These are phyloP conservation scores for Andrena marginata DNA, from an alignment of 2,888 invertebrate species.

Conservation along the genomic window DNA sequence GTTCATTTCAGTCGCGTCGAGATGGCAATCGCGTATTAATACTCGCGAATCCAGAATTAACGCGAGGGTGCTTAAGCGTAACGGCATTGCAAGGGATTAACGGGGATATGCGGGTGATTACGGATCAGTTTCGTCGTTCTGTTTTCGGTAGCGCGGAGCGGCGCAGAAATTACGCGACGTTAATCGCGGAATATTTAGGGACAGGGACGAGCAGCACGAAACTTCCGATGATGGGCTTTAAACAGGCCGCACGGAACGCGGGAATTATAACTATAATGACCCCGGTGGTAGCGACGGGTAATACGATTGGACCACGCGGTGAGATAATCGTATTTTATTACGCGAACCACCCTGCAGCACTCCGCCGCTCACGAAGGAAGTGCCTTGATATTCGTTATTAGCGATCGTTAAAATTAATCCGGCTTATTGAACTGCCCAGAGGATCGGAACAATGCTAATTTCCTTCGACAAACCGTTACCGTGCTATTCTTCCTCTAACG, in stretches of 20 bases:
- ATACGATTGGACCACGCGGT: slow-evolving; percentile 46
- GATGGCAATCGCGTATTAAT: background rate
- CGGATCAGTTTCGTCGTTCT: slow-evolving; percentile 2
- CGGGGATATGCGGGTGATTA: background rate
- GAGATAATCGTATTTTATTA: slow-evolving; percentile 57
- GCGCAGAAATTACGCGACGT: slow-evolving; percentile 8
- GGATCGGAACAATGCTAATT: slow-evolving; percentile 36
- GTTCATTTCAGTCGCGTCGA: background rate
- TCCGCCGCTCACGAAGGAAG: slow-evolving; percentile 16
- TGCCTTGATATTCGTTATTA: slow-evolving; percentile 49
- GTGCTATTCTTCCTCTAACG: background rate
- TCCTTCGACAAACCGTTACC: slow-evolving; percentile 14
- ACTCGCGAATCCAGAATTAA: slow-evolving; percentile 2
- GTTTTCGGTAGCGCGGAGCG: background rate
- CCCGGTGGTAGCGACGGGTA: slow-evolving; percentile 7
- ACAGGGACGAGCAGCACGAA: background rate
- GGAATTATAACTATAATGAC: slow-evolving; percentile 51
- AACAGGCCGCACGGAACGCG: slow-evolving; percentile 33
- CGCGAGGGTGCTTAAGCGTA: slow-evolving; percentile 1
- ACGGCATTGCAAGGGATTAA: background rate
- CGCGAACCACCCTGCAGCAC: slow-evolving; percentile 15
- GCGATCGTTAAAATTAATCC: slow-evolving; percentile 50
- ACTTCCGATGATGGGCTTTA: slow-evolving; percentile 2
- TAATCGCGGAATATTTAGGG: slow-evolving; percentile 20
- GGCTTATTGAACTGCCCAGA: slow-evolving; percentile 28